Evolutionary conservation across 2,113 vertebrate genomes (phyloP), one percentile per base, ranked within the genome.

Genomic region (Nematolebias whitei): DNA sequence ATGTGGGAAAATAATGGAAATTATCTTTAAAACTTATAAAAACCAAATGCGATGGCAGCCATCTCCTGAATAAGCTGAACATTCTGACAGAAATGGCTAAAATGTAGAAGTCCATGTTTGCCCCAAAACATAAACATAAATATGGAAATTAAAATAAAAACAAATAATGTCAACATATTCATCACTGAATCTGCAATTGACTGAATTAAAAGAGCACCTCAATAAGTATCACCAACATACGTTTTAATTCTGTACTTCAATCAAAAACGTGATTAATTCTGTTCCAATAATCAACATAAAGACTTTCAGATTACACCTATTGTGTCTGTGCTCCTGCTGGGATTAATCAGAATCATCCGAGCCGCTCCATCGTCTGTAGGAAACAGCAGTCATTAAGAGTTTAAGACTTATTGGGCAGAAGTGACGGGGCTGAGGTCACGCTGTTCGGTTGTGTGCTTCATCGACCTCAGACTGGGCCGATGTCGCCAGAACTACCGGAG

Each of bases 381-480:
- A 74, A 69, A 70, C 72, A 71, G 75, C 60, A 68, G 53, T 80
- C 83, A 83, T 84, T 88, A 83, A 53, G 20, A 57, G 67, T 72
- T 47, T 22, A 48, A 50, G 53, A 68, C 38, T 67, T 78, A 65
- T 75, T 73, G 81, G 85, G 52, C 74, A 63, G 67, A 57, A 54
- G 69, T 68, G 54, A 68, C 59, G 52, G 45, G 54, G 51, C 48
- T 13, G 79, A 79, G 64, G 54, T 32, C 60, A 51, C n/a, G 77
- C 80, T 83, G 77, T 61, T 79, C 22, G 45, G 66, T 66, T 73
- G 70, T 38, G 60, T 64, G 82, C 79, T 88, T 89, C 85, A 88
- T 93, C 87, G 89, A 86, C 90, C 87, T 45, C 91, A 64, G 70
- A 76, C 87, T 77, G 86, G 22, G 85, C 64, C 67, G 53, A 41